A percentile compares a stretch with the other conserved stretches of the same genome.
These are phyloP conservation scores for Falco concolor DNA, from an alignment of 2,797 vertebrate species.

Conservation along the genomic window DNA sequence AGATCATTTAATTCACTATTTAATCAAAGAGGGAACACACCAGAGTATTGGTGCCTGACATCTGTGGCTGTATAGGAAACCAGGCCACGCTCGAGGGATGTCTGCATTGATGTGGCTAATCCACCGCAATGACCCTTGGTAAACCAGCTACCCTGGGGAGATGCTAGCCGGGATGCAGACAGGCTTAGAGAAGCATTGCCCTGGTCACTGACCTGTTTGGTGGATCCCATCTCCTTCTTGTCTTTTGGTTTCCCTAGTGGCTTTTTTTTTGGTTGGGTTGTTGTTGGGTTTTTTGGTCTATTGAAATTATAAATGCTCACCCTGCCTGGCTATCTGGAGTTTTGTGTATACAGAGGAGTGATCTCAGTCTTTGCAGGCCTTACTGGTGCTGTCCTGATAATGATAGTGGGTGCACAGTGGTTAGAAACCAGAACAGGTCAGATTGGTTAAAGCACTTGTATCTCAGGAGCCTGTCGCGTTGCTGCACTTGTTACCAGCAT, in stretches of 20 bases:
- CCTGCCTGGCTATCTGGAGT: not conserved
- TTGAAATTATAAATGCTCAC: not conserved
- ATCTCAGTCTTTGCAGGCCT: not conserved
- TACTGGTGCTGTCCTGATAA: not conserved
- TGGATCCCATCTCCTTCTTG: not conserved
- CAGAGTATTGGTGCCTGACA: not conserved
- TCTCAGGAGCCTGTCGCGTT: not conserved
- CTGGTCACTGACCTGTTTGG: not conserved
- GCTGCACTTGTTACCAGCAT: not conserved
- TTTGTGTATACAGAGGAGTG: not conserved
- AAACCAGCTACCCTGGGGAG: not conserved
- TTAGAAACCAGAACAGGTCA: not conserved
- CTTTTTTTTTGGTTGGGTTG: not conserved
- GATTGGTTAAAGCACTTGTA: not conserved
- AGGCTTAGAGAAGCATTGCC: not conserved
- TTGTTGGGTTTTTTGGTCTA: not conserved
- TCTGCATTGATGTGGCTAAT: not conserved
- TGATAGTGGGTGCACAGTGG: not conserved
- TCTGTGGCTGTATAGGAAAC: not conserved
- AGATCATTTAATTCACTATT: conserved; percentile 2
- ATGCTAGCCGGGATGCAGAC: not conserved
- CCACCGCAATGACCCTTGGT: not conserved
- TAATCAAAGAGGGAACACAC: not conserved
- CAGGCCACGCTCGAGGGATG: fast-evolving
- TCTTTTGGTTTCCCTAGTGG: not conserved